Base-by-base conservation (phyloP, 2,113 vertebrate genomes). In the Pandion haliaetus region DNA sequence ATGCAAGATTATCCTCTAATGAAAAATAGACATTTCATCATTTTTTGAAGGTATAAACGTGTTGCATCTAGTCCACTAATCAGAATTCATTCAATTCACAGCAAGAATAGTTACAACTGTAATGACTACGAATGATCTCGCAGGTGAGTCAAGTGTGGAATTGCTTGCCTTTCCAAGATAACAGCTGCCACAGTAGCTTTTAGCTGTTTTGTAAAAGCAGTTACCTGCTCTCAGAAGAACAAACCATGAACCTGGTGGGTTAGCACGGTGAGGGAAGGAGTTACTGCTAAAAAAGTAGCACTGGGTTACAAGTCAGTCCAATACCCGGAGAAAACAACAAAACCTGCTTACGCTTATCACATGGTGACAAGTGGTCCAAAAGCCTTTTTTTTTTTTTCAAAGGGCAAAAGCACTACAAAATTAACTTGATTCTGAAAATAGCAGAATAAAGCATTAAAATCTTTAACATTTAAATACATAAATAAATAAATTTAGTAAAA, bases 91-190 rank as follows among this genome's bases (percentile, higher is more conserved):
- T 93, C 63, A 59, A 96, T 96, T 98, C 98, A 80, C 98, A 99
- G 99, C 98, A 32, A 98, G 99, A 97, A 99, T 99, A 96, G 93
- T 99, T 95, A 99, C 99, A 74, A 99, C 99, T 21, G 32, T 98
- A n/a, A 97, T 99, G 98, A 99, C 99, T 36, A 99, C 98, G 1
- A 98, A 98, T 90, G 99, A 99, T 95, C 83, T 95, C 0, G 98
- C 98, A 98, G 98, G 99, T 99, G 95, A 98, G 98, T 96, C 20
- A 57, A 69, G 21, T 15, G 7, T 7, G 54, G 25, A 76, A 63
- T 23, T 47, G 57, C 47, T 18, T 7, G 8, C 17, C 42, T 82
- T 77, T 61, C 34, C 19, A 83, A 73, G 32, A 3, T 5, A 71
- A 36, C 21, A 67, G 76, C 36, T 86, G 42, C 77, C 55, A 34